Percentiles rank a stretch among this genome's conserved stretches.
Evolutionary conservation across 2,797 vertebrate species (phyloP).

Genomic region (Notolabrus celidotus): DNA sequence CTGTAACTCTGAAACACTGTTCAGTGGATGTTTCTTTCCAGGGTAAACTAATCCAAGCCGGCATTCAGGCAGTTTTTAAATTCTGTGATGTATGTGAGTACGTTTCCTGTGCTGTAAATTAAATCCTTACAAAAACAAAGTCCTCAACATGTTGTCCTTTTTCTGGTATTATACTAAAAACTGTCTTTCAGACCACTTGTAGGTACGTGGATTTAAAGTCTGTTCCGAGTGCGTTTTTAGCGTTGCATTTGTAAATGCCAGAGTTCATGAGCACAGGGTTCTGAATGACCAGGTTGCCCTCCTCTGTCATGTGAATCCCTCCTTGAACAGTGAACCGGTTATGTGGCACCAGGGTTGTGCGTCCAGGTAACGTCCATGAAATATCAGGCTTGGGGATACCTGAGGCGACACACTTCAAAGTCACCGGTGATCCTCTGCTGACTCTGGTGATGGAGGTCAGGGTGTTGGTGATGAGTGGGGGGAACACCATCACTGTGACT

Average conservation of each 20-base stretch:
- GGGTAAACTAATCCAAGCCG: constrained; percentile 11
- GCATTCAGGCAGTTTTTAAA: too few species aligned
- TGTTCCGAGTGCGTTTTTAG: constrained; percentile 85
- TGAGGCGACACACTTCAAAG: constrained; percentile 75
- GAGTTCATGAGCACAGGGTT: constrained; percentile 84
- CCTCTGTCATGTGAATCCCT: constrained; percentile 84
- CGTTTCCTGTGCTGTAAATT: constrained; percentile 12
- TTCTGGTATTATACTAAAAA: neutral
- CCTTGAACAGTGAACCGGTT: constrained; percentile 79
- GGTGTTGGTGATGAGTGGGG: constrained; percentile 81
- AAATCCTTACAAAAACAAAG: constrained; percentile 16
- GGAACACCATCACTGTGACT: constrained; percentile 84
- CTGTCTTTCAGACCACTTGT: constrained; percentile 80
- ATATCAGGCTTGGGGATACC: constrained; percentile 87
- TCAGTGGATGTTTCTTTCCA: constrained; percentile 12
- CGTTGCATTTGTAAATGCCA: constrained; percentile 89
- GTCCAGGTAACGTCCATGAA: constrained; percentile 88
- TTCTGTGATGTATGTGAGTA: constrained; percentile 9
- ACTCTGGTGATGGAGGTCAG: constrained; percentile 79
- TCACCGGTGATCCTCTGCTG: constrained; percentile 78
- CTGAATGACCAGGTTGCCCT: constrained; percentile 85
- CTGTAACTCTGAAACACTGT: constrained; percentile 7
- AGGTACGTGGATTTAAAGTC: constrained; percentile 89
- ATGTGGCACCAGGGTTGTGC: constrained; percentile 84
- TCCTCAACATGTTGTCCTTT: constrained; percentile 11